Conservation (phyloP, 1,140 invertebrate genomes). For the Calliopsis andreniformis region DNA sequence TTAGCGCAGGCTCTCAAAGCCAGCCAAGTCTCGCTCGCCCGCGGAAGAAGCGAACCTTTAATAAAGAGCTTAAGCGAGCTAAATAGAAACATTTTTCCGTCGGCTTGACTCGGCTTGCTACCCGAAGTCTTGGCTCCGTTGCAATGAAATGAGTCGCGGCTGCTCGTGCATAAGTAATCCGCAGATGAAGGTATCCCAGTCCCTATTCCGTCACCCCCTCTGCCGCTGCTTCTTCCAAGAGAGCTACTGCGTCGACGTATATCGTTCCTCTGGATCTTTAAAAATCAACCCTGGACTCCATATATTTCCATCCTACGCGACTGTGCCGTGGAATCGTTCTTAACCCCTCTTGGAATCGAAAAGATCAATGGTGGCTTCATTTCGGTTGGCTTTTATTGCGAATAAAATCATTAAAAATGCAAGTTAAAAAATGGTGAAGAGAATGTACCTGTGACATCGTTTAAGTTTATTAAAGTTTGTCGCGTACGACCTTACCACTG, state of each 20-base stretch:
- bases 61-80: constrained; percentile 78
- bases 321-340: background rate
- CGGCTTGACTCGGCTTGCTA: constrained; percentile 65
- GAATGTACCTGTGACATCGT: too few relatives aligned
- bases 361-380: too few relatives aligned
- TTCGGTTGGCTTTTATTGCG: too few relatives aligned
- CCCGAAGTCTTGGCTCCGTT: constrained; percentile 65
- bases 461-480: too few relatives aligned
- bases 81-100: constrained; percentile 80
- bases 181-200: constrained; percentile 65
- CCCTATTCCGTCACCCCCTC: constrained; percentile 42
- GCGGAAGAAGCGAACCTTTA: constrained; percentile 71
- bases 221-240: constrained; percentile 30
- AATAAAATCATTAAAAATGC: too few relatives aligned
- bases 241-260: constrained; percentile 57
- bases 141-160: constrained; percentile 74
- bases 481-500: too few relatives aligned
- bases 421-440: too few relatives aligned
- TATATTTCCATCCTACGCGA: background rate
- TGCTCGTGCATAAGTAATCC: constrained; percentile 77
- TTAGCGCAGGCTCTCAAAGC: constrained; percentile 57
- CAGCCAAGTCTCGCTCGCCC: constrained; percentile 38
- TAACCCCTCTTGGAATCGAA: background rate
- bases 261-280: constrained; percentile 47
- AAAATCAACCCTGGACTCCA: constrained; percentile 44